These are phyloP conservation scores for Apis laboriosa DNA, from an alignment of 1,140 invertebrate species.

Conservation along the genomic window DNA sequence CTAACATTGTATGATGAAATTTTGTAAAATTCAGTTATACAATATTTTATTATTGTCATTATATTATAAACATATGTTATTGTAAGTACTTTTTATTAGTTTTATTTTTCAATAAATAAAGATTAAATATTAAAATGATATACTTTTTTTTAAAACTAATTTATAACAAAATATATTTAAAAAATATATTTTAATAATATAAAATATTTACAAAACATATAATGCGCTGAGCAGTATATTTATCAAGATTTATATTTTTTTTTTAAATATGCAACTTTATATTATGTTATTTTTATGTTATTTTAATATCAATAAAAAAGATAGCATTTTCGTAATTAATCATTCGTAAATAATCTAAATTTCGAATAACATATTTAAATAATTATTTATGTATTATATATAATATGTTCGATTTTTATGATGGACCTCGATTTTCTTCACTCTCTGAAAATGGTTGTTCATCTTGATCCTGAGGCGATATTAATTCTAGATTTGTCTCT, in stretches of 20 bases:
- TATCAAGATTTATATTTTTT: background rate
- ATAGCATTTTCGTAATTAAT: background rate
- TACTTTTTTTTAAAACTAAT: background rate
- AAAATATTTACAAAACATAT: slow-evolving; percentile 35
- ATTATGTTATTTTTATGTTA: background rate
- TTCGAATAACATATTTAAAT: background rate
- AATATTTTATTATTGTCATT: background rate
- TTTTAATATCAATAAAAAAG: background rate
- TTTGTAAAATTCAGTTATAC: background rate
- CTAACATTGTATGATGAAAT: background rate
- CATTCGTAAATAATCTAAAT: slow-evolving; percentile 11
- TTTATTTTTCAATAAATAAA: slow-evolving; percentile 33
- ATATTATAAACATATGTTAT: background rate
- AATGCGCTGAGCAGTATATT: background rate
- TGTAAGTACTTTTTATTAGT: background rate
- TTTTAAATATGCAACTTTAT: background rate
- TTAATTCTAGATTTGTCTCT: slow-evolving; percentile 67
- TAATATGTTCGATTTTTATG: slow-evolving; percentile 53
- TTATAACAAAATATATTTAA: background rate
- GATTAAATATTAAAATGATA: background rate
- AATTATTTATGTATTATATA: background rate
- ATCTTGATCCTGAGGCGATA: slow-evolving; percentile 55
- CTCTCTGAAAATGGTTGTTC: slow-evolving; percentile 76
- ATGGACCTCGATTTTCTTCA: slow-evolving; percentile 77
- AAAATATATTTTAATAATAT: background rate